Base-by-base conservation (phyloP, 1,140 invertebrate genomes). In the Zaprionus kolodkinae region DNA sequence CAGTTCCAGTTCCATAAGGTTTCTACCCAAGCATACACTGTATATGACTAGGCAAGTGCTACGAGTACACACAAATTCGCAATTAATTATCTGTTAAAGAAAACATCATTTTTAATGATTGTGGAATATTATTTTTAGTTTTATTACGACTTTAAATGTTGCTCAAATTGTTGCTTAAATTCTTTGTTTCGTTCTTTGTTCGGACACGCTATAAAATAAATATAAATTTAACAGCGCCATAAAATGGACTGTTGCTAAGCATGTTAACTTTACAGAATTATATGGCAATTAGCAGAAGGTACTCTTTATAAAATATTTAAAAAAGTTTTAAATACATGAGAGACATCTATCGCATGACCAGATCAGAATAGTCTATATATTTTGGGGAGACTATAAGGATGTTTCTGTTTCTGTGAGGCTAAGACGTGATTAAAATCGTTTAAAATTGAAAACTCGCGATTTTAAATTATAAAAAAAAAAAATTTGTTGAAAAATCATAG, bases 51-150 rank as follows among this genome's bases (percentile, higher is more conserved):
- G 17, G 45, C 11, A 50, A 25, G 45, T 50, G 9, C 25, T 45
- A 45, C n/a, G n/a, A 59, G 12, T 27, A 9, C 13, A 40, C 36
- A 25, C 56, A 43, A 11, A 59, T 59, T 59, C 56, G 12, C 56
- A 40, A 59, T 59, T 43, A 40, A 27, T 35, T 40, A 21, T 38
- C 56, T 40, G 36, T 43, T 40, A 36, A 13, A 59, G 17, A 59
- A 57, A 57, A 38, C 7, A 59, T 40, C 13, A 40, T 27, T 40
- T 59, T 59, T 59, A 9, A 59, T 40, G 38, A 59, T 27, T 59
- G 10, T 12, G 17, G 10, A 40, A 21, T 40, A 36, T 59, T n/a
- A 25, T 7, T 59, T 40, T 36, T 40, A 25, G 35, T 27, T 40
- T 59, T 40, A 40, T 57, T 36, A 17, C 15, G 15, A 15, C 1